Percentiles rank a stretch among this genome's conserved stretches.
phyloP scores from a whole-genome alignment of 2,113 vertebrate species.

The Etia nguti region DNA sequence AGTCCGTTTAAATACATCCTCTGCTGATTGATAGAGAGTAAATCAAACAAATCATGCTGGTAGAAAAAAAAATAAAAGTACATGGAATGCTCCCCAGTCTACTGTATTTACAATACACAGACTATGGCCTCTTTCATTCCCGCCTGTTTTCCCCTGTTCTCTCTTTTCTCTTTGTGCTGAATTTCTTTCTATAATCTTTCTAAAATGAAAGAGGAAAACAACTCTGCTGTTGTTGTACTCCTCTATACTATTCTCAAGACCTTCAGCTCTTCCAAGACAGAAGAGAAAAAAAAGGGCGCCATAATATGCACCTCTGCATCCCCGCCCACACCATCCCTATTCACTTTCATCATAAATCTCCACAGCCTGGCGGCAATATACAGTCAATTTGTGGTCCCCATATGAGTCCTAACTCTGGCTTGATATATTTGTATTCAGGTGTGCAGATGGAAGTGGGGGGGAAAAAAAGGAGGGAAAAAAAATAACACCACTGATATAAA shows the following conservation, averaged over 20 bases:
- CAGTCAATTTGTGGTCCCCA: slow-evolving; percentile 58
- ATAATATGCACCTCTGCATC: slow-evolving; percentile 45
- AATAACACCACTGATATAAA: background rate
- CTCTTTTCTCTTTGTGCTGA: background rate
- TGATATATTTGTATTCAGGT: slow-evolving; percentile 37
- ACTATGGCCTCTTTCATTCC: slow-evolving; percentile 14
- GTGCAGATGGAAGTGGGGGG: slow-evolving; percentile 1
- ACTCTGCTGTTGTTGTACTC: slow-evolving; percentile 15
- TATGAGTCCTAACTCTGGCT: slow-evolving; percentile 39
- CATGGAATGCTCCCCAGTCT: slow-evolving; percentile 11
- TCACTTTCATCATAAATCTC: slow-evolving; percentile 59
- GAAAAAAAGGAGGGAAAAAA: background rate
- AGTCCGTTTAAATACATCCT: slow-evolving; percentile 52
- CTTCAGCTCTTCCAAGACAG: slow-evolving; percentile 16
- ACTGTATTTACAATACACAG: slow-evolving; percentile 30
- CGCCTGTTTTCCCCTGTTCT: background rate
- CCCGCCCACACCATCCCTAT: slow-evolving; percentile 45
- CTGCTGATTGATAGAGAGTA: slow-evolving; percentile 53
- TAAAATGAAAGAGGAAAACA: background rate
- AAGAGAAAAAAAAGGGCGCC: background rate
- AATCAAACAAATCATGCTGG: slow-evolving; percentile 59
- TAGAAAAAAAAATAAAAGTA: slow-evolving; percentile 10
- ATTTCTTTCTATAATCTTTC: slow-evolving; percentile 13
- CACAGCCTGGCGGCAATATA: slow-evolving; percentile 26
- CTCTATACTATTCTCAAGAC: slow-evolving; percentile 5